Evolutionary conservation across 2,113 vertebrate genomes (phyloP), one percentile per base, ranked within the genome.

Genomic region (Elachura formosa): DNA sequence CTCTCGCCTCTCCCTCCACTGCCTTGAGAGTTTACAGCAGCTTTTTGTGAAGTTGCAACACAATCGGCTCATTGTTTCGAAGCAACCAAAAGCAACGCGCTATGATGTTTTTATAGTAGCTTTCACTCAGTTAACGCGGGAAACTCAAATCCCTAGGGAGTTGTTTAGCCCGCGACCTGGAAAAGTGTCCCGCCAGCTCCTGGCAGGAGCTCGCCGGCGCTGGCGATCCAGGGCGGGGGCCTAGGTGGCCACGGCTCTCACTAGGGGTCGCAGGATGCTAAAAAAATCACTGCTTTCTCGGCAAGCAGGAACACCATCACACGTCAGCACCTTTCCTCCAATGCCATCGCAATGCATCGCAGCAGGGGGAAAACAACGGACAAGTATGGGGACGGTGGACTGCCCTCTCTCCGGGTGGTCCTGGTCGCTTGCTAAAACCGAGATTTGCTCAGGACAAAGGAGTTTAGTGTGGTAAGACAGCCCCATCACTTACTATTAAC

Each of bases 181-280:
- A 55, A 67, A 68, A n/a, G n/a, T n/a, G n/a, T n/a, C n/a, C 3
- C 5, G 31, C 11, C 59, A 38, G 28, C 12, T 24, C 41, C 86
- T 26, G 38, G 34, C 40, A 12, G 9, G 54, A 69, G 55, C 23
- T 20, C 29, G 29, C 17, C 29, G 38, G 59, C 24, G 59, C 76
- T 64, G 59, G 43, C 52, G 62, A 74, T 59, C 34, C 55, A 43
- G 63, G 43, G 24, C 56, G n/a, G 24, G 34, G 85, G 84, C 58
- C 76, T 84, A 51, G 73, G 45, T 75, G 91, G 84, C 81, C 90
- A 89, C n/a, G 88, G 84, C 89, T 95, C 93, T 97, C 98, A 98
- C 97, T 98, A 98, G 98, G 93, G 97, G 97, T 98, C 93, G 93
- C 97, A 97, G 97, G 97, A 97, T 97, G 96, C 96, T 93, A 94